These are phyloP conservation scores for Peromyscus nudipes DNA, from an alignment of 2,797 vertebrate species.

Conservation along the genomic window DNA sequence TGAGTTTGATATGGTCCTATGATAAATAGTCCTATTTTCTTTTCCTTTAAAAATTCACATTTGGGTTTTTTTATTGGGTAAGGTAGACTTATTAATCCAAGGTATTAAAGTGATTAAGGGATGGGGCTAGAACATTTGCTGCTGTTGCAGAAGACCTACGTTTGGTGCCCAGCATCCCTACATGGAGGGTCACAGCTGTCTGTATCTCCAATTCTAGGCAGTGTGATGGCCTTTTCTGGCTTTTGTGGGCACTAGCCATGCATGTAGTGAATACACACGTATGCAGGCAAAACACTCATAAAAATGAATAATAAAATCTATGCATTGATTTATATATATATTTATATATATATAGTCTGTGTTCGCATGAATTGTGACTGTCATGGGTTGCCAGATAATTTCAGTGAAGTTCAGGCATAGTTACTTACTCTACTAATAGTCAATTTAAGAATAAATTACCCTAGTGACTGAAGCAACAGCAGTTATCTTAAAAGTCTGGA, in stretches of 20 bases:
- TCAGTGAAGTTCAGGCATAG: background rate
- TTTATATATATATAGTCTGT: background rate
- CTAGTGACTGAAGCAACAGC: constrained; percentile 7
- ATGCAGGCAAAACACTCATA: background rate
- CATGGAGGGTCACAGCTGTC: background rate
- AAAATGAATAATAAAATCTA: background rate
- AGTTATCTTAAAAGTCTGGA: constrained; percentile 34
- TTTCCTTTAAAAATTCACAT: background rate
- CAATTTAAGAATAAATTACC: constrained; percentile 29
- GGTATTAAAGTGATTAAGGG: background rate
- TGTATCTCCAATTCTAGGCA: background rate
- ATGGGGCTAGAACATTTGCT: background rate
- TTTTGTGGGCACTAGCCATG: background rate
- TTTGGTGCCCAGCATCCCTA: background rate
- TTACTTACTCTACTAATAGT: background rate
- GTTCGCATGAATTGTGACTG: background rate
- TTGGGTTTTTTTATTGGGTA: background rate
- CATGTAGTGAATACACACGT: background rate
- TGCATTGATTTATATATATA: background rate
- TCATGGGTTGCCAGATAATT: background rate
- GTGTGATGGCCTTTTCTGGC: background rate
- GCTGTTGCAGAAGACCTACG: background rate
- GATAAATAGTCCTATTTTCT: background rate
- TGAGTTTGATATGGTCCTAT: background rate
- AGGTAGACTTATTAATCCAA: constrained; percentile 31